A percentile compares a stretch with the other conserved stretches of the same genome.
Conservation (phyloP, 2,888 invertebrate genomes). For the Drosophila melanosoma region DNA sequence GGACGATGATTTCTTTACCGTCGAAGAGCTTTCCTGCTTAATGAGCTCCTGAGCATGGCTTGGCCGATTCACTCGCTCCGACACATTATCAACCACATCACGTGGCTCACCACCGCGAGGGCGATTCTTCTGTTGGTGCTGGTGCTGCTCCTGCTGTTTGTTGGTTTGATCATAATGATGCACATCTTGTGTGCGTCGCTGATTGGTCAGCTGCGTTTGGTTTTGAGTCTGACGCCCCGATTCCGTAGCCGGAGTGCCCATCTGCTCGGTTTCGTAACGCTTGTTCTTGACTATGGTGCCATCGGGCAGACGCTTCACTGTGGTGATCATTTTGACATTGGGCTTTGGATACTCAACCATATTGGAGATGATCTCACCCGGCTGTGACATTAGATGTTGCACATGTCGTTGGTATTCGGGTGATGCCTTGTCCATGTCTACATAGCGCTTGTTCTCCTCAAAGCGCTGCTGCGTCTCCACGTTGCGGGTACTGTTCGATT, state of each 20-base stretch:
- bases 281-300: conserved; percentile 90
- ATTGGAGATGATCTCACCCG: conserved; percentile 86
- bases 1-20: conserved; percentile 76
- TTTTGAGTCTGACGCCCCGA: conserved; percentile 56
- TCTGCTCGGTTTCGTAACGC: conserved; percentile 87
- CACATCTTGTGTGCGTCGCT: conserved; percentile 56
- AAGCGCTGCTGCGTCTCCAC: conserved; percentile 76
- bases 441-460: conserved; percentile 82
- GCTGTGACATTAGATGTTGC: conserved; percentile 81
- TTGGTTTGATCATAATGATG: conserved; percentile 2
- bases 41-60: conserved; percentile 56
- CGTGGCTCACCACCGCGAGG: conserved; percentile 38
- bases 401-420: conserved; percentile 84
- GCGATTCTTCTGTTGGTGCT: conserved; percentile 9
- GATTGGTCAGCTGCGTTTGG: conserved; percentile 44
- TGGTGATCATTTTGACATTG: conserved; percentile 88
- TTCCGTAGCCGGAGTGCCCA: conserved; percentile 53
- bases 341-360: conserved; percentile 88
- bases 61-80: conserved; percentile 66
- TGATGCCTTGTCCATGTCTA: conserved; percentile 84
- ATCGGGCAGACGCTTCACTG: conserved; percentile 88
- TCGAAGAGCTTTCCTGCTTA: conserved; percentile 75
- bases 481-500: conserved; percentile 73
- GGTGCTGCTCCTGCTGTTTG: conserved; percentile 5
- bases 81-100: conserved; percentile 78